phyloP scores from a whole-genome alignment of 1,140 invertebrate species.

The Lamellibrachia luymesi region DNA sequence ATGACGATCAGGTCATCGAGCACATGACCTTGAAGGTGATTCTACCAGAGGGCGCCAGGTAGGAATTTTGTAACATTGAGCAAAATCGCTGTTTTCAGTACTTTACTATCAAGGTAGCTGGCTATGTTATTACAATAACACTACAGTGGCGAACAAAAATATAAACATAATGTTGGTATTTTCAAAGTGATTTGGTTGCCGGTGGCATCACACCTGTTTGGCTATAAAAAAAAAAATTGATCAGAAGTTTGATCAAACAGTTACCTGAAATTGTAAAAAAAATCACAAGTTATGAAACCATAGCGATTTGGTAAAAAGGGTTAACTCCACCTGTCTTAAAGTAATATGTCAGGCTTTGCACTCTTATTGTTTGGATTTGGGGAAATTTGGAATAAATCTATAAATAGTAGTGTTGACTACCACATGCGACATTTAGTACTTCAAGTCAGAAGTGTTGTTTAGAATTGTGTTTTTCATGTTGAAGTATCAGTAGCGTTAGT shows the following conservation, averaged over 20 bases:
- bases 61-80: constrained; percentile 31
- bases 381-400: too few species aligned
- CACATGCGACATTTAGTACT: too few species aligned
- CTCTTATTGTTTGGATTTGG: too few species aligned
- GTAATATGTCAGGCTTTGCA: too few species aligned
- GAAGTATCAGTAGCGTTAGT: too few species aligned
- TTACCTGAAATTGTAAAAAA: neutral
- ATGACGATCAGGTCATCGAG: constrained; percentile 94
- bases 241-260: neutral
- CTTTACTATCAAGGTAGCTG: neutral
- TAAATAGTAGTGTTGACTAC: too few species aligned
- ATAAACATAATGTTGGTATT: too few species aligned
- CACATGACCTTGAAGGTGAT: constrained; percentile 88
- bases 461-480: too few species aligned
- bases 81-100: neutral
- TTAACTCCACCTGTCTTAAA: too few species aligned
- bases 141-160: neutral
- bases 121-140: neutral
- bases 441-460: too few species aligned
- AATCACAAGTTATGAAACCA: neutral
- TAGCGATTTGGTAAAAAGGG: too few species aligned
- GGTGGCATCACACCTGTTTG: neutral
- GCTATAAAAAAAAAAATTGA: neutral
- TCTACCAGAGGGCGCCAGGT: constrained; percentile 84
- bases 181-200: too few species aligned